Percentiles rank a stretch among this genome's conserved stretches.
These are phyloP conservation scores for Melanotaenia maccullochi DNA, from an alignment of 2,797 vertebrate genomes.

Conservation along the genomic window DNA sequence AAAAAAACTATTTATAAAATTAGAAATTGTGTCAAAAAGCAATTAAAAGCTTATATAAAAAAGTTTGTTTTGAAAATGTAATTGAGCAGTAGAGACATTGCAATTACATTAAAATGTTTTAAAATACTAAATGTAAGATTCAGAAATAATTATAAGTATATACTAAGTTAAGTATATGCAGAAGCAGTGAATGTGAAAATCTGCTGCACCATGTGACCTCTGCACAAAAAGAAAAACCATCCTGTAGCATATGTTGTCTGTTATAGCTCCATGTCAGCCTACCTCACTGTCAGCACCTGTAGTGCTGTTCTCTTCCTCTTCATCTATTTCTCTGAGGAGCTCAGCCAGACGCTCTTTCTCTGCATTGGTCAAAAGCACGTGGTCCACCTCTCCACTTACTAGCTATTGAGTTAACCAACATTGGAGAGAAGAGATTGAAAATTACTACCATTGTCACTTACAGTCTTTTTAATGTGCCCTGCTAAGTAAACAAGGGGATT, in stretches of 20 bases:
- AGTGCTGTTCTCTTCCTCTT: slow-evolving; percentile 70
- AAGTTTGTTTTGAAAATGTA: too few relatives aligned
- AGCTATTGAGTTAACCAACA: slow-evolving; percentile 80
- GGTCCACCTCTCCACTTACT: slow-evolving; percentile 80
- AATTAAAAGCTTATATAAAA: too few relatives aligned
- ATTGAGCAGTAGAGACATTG: not conserved
- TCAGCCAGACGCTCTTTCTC: slow-evolving; percentile 87
- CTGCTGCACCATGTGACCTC: slow-evolving; percentile 4
- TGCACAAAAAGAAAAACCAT: slow-evolving; percentile 41
- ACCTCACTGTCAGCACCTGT: slow-evolving; percentile 81
- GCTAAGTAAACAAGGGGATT: slow-evolving; percentile 16
- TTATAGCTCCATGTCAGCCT: slow-evolving; percentile 63
- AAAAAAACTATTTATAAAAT: not conserved
- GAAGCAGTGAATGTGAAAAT: slow-evolving; percentile 17
- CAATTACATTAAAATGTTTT: not conserved
- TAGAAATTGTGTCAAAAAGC: not conserved
- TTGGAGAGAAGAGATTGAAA: slow-evolving; percentile 22
- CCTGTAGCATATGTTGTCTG: slow-evolving; percentile 60
- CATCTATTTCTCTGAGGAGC: slow-evolving; percentile 85
- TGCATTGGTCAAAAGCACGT: slow-evolving; percentile 81
- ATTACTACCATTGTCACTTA: slow-evolving; percentile 6
- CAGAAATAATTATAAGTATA: not conserved
- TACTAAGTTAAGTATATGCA: not conserved
- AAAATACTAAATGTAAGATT: slow-evolving; percentile 4
- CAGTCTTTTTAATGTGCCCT: slow-evolving; percentile 19